phyloP scores from a whole-genome alignment of 2,113 vertebrate genomes.

The Callorhinus ursinus region DNA sequence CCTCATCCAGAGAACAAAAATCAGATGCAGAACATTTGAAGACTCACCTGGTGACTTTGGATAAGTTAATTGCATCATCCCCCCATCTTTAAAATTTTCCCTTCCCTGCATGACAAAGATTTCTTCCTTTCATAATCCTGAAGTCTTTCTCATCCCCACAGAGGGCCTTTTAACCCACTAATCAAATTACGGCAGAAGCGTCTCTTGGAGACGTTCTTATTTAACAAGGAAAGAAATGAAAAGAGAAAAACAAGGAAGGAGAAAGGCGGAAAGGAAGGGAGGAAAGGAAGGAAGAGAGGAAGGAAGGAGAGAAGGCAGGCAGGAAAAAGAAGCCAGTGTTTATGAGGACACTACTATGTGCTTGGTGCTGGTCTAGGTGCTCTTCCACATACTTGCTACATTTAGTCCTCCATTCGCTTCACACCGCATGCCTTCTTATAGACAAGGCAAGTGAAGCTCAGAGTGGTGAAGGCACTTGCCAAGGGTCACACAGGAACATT shows the following conservation, averaged over 20 bases:
- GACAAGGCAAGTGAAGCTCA: not conserved
- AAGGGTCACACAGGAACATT: not conserved
- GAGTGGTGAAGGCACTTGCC: not conserved
- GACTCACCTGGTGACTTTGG: not conserved
- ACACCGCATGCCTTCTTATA: not conserved
- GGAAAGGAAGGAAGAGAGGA: not conserved
- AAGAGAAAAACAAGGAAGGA: not conserved
- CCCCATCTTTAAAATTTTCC: not conserved
- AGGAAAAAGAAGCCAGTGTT: not conserved
- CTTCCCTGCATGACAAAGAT: not conserved
- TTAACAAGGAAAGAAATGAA: not conserved
- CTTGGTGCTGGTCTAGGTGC: not conserved
- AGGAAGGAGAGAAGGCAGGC: not conserved
- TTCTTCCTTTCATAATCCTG: not conserved
- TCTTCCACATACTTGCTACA: too few species aligned
- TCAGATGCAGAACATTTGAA: not conserved
- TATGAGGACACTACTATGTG: fast-evolving
- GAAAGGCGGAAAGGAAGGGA: not conserved
- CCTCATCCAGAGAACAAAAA: not conserved
- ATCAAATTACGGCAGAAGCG: not conserved
- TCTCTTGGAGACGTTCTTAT: not conserved
- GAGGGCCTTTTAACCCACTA: not conserved
- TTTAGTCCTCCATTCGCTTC: not conserved
- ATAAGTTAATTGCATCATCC: not conserved
- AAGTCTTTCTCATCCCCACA: not conserved